Conservation (phyloP, 1,140 invertebrate species). For the Chlorops oryzae region DNA sequence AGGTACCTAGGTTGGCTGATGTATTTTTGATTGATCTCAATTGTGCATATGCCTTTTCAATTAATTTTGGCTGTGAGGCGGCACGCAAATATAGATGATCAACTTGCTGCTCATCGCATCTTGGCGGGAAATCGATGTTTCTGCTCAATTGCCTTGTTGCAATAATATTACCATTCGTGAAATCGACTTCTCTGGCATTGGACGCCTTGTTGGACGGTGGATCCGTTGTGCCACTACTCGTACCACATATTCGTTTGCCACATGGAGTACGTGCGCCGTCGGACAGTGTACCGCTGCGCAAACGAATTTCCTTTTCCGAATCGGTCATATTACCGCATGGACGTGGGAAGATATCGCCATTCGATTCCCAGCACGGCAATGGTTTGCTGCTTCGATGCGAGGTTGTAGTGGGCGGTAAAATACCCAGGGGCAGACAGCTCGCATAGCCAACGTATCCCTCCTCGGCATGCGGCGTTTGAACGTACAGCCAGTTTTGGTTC, state of each 20-base stretch:
- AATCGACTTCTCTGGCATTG: slow-evolving; percentile 3
- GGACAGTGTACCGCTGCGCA: slow-evolving; percentile 53
- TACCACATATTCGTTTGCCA: slow-evolving; percentile 45
- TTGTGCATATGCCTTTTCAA: slow-evolving; percentile 44
- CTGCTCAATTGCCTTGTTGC: too few relatives aligned
- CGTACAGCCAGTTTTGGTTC: slow-evolving; percentile 74
- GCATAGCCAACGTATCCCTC: slow-evolving; percentile 72
- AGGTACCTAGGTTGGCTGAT: background rate
- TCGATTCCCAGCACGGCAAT: slow-evolving; percentile 70
- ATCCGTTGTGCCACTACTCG: too few relatives aligned
- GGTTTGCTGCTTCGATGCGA: slow-evolving; percentile 32
- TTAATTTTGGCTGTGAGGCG: slow-evolving; percentile 41
- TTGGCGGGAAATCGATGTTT: too few relatives aligned
- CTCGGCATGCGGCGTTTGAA: slow-evolving; percentile 70
- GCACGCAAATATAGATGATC: slow-evolving; percentile 59
- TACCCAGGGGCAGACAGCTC: slow-evolving; percentile 68
- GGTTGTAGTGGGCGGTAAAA: slow-evolving; percentile 50
- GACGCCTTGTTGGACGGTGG: slow-evolving; percentile 48
- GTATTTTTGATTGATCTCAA: slow-evolving; percentile 36
- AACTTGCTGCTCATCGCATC: slow-evolving; percentile 51
- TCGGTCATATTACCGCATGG: slow-evolving; percentile 69
- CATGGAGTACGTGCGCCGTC: slow-evolving; percentile 51
- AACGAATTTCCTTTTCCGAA: slow-evolving; percentile 58
- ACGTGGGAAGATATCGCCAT: slow-evolving; percentile 68
- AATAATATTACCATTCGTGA: slow-evolving; percentile 11